Base-by-base conservation (phyloP, 2,797 vertebrate genomes). In the Neoniphon sammara region DNA sequence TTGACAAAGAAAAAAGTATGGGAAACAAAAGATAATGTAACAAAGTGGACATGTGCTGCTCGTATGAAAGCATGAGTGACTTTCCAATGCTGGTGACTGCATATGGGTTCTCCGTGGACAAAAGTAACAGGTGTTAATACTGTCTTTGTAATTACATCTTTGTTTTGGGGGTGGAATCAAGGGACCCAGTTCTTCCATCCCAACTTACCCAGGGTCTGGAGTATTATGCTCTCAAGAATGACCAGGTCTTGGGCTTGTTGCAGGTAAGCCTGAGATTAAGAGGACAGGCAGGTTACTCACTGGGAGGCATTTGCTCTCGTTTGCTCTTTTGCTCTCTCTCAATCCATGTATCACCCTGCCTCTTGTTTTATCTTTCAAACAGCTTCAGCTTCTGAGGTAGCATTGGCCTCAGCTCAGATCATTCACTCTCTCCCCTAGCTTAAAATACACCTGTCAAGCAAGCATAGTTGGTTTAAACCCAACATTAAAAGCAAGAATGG, bases 191-290 rank as follows among this genome's bases (percentile, higher is more conserved):
- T 93, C 78, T 86, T 92, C 92, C 78, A 77, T 92, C 92, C 91
- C 90, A 93, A 96, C 96, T 97, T 96, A 98, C 97, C 97, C 94
- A 98, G 93, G 93, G 97, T 98, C 95, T 98, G 97, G 85, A 98
- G 96, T 90, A 98, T 98, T 91, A 98, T 97, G 94, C 96, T 98
- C 96, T 98, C 97, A 93, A 98, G 95, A 94, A 98, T 98, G 94
- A 97, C 96, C 94, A 98, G 95, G 95, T 98, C 97, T 95, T 98
- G 97, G 93, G 97, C 96, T 96, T 98, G 96, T 89, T 97, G 96
- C 93, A 97, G 94, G 93, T 98, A 98, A 92, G 96, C 96, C 97
- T 98, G 94, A 90, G 94, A 93, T 93, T 93, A 90, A 96, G 93
- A 96, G 95, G 91, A 96, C 91, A 96, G 93, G 93, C 90, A 95